Evolutionary conservation across 2,888 invertebrate species (phyloP), one percentile per base, ranked within the genome.

Genomic region (Iselma pallidipennis): DNA sequence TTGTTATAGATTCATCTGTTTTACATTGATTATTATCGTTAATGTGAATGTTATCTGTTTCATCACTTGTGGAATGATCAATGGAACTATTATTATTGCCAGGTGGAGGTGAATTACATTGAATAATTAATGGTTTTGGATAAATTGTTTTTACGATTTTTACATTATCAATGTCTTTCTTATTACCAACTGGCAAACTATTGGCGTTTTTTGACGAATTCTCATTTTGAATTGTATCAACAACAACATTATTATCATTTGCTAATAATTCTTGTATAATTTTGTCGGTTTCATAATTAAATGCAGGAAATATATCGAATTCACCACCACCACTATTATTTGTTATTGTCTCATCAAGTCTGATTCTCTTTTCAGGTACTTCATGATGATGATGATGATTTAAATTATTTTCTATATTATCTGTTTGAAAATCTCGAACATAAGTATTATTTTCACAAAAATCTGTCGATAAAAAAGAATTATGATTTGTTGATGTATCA

Each of bases 131-230:
- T 12, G 12, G 21, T 23, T n/a, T 45, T 12, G n/a, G 23, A 5
- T 4, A 4, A 45, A 23, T 9, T 5, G 12, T 12, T 23, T 45
- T 45, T n/a, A 23, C 2, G 3, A 12, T 23, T 45, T 45, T 45
- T 6, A 37, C 9, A 42, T 42, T 19, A 42, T 19, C 19, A 26
- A 48, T 23, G 5, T 59, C 55, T 19, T 55, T 57, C 37, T 50
- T 37, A 48, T 48, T 58, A 53, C 2, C 19, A 19, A 19, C 29
- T 57, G 53, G 53, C 26, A 61, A 50, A 49, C 58, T 51, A 58
- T 59, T 60, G 2, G 57, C 59, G 52, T 59, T 63, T 57, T 63
- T 59, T 55, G 63, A 59, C 19, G 57, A 60, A 37, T 56, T 57
- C 6, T 60, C 63, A 33, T 63, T 60, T 50, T 63, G 59, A 25